Evolutionary conservation across 2,797 vertebrate genomes (phyloP), one percentile per base, ranked within the genome.

Genomic region (Esox lucius): DNA sequence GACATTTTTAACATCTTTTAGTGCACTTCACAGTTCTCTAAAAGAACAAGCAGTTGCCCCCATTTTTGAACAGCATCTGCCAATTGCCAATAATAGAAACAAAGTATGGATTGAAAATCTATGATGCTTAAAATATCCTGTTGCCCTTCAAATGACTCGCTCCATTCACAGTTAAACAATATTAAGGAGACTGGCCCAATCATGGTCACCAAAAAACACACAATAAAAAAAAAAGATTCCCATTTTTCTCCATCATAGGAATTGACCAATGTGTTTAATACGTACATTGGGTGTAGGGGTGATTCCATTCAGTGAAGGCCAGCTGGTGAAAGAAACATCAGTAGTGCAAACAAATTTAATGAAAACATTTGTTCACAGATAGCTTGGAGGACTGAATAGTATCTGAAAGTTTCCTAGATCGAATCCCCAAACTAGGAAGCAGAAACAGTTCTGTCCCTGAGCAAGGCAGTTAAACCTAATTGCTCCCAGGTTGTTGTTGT

Each of bases 51-150:
- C 48, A 69, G 71, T 46, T 81, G 80, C 42, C 73, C 79, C 35
- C 71, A 51, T 86, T 77, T 81, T 62, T 62, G 11, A 31, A 5
- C 56, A 75, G 26, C 56, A 68, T 76, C 73, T 77, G 59, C 5
- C 35, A 70, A 73, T 64, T 70, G 53, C 75, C 71, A 79, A 39
- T 69, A 83, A 76, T 78, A 78, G 77, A 73, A 24, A 70, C 82
- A 77, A 46, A 78, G 22, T 89, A 87, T 87, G 78, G 84, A 91
- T 87, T 73, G 68, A 81, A 86, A 86, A 82, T 79, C 53, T 77
- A 82, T 82, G 31, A 72, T n/a, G 78, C 81, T 90, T 84, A 87
- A 89, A 88, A 88, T 87, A 91, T 68, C 66, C 51, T 11, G 5
- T 33, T 72, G 76, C 68, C 72, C 72, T 81, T 82, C 75, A 83